A percentile compares a stretch with the other conserved stretches of the same genome.
These are phyloP conservation scores for Percina caprodes DNA, from an alignment of 2,113 vertebrate genomes.

Conservation along the genomic window DNA sequence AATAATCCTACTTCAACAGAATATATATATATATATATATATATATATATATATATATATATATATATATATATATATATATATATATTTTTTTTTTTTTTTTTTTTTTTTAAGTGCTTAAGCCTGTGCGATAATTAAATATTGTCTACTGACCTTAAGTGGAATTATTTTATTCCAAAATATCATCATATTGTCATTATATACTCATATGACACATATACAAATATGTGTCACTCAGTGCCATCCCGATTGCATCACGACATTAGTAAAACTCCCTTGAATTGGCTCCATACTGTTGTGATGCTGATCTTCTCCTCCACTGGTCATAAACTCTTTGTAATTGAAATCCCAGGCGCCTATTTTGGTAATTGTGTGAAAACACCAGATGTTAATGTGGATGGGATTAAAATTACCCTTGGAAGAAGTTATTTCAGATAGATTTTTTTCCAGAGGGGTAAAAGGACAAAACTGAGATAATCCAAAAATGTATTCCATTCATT, in stretches of 20 bases:
- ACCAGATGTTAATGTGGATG: constrained; percentile 24
- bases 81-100: too few relatives aligned
- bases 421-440: background rate
- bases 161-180: constrained; percentile 19
- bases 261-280: constrained; percentile 1
- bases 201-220: background rate
- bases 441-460: background rate
- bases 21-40: too few relatives aligned
- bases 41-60: too few relatives aligned
- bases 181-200: background rate
- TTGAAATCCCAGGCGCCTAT: constrained; percentile 37
- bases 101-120: too few relatives aligned
- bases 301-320: constrained; percentile 22
- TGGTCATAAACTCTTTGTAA: constrained; percentile 29
- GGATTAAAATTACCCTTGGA: constrained; percentile 14
- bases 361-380: constrained; percentile 41
- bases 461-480: background rate
- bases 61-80: too few relatives aligned
- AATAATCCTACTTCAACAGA: constrained; percentile 3
- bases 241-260: constrained; percentile 11
- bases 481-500: background rate
- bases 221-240: constrained; percentile 6
- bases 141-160: background rate
- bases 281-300: constrained; percentile 13
- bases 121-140: background rate